phyloP scores from a whole-genome alignment of 2,888 invertebrate species.

The Cynaeus angustus region DNA sequence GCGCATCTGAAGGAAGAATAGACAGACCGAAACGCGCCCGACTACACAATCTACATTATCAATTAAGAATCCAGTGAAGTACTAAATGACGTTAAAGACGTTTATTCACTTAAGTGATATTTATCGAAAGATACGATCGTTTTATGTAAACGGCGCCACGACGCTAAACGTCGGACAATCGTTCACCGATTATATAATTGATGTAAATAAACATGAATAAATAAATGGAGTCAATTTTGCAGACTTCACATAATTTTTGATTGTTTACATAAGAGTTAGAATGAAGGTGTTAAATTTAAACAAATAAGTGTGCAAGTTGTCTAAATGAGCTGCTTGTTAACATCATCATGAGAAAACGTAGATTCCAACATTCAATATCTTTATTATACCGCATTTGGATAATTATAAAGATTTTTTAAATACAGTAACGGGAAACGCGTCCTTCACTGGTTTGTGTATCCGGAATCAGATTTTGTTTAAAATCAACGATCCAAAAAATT shows the following conservation, averaged over 20 bases:
- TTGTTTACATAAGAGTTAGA: conserved; percentile 28
- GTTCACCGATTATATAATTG: conserved; percentile 10
- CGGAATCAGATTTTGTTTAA: conserved; percentile 32
- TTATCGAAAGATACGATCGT: conserved; percentile 24
- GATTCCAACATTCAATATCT: conserved; percentile 35
- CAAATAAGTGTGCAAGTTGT: conserved; percentile 57
- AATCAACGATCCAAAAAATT: conserved; percentile 41
- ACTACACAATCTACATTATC: conserved; percentile 49
- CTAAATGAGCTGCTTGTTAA: conserved; percentile 55
- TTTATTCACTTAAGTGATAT: conserved; percentile 57
- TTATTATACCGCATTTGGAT: conserved; percentile 32
- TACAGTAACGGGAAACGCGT: conserved; percentile 34
- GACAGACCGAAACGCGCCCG: conserved; percentile 19
- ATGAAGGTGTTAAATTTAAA: conserved; percentile 53
- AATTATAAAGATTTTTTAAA: conserved; percentile 35
- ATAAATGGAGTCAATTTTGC: neutral
- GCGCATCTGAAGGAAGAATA: conserved; percentile 31
- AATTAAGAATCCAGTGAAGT: conserved; percentile 52
- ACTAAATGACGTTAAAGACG: conserved; percentile 53
- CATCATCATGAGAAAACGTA: conserved; percentile 41
- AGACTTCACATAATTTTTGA: conserved; percentile 19
- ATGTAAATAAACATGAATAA: neutral
- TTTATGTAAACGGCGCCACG: conserved; percentile 20
- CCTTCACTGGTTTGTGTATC: conserved; percentile 39
- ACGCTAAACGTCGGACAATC: conserved; percentile 3